Evolutionary conservation across 2,888 invertebrate genomes (phyloP).

Genomic region (Sarcophaga variegata): DNA sequence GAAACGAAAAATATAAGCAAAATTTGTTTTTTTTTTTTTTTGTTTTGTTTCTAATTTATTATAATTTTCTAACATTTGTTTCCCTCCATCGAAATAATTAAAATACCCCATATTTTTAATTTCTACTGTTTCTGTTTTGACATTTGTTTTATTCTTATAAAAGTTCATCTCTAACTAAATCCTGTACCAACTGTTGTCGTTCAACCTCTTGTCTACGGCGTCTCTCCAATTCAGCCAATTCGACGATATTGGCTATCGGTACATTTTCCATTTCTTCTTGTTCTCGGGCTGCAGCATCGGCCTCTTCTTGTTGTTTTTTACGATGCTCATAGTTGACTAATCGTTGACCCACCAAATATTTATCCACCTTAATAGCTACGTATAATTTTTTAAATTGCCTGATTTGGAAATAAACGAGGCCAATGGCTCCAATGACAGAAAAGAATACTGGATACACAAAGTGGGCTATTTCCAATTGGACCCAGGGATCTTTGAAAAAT

Average conservation of each 20-base stretch:
- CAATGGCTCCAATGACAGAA: slow-evolving; percentile 86
- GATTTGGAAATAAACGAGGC: slow-evolving; percentile 92
- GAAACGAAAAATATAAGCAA: slow-evolving; percentile 17
- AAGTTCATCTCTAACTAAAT: slow-evolving; percentile 67
- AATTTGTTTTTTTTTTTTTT: not conserved
- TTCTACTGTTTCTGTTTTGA: not conserved
- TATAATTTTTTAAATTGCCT: slow-evolving; percentile 96
- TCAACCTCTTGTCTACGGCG: slow-evolving; percentile 60
- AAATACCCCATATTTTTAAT: not conserved
- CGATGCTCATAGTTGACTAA: slow-evolving; percentile 98
- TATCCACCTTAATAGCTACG: slow-evolving; percentile 99
- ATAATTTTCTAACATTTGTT: slow-evolving; percentile 3
- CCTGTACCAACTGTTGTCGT: slow-evolving; percentile 62
- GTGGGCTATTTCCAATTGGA: slow-evolving; percentile 90
- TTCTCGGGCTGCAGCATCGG: slow-evolving; percentile 72
- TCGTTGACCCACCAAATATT: slow-evolving; percentile 97
- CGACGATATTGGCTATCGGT: slow-evolving; percentile 66
- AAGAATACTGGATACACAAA: slow-evolving; percentile 95
- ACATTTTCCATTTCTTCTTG: slow-evolving; percentile 67
- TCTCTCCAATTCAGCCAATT: slow-evolving; percentile 63
- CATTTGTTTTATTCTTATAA: slow-evolving; percentile 36
- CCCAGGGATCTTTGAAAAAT: slow-evolving; percentile 85
- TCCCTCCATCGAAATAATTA: slow-evolving; percentile 12
- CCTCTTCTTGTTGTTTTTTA: slow-evolving; percentile 83
- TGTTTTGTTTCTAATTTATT: not conserved